phyloP scores from a whole-genome alignment of 2,888 invertebrate species.

The Eupelmus urozonus region DNA sequence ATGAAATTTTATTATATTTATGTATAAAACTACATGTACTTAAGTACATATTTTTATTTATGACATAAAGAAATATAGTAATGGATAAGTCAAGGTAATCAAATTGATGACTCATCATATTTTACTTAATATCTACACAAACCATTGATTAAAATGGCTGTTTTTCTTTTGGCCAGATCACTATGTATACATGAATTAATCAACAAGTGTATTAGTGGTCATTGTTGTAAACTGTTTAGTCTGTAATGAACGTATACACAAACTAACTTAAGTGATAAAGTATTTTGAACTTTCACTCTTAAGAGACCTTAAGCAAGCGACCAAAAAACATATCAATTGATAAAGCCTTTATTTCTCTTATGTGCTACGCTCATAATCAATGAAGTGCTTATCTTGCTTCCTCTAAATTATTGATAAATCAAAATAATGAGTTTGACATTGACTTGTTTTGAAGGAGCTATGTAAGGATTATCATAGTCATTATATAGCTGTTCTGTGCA shows the following conservation, averaged over 20 bases:
- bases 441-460: slow-evolving; percentile 43
- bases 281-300: not conserved
- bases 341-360: slow-evolving; percentile 19
- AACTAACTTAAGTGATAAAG: not conserved
- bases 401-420: slow-evolving; percentile 56
- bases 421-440: slow-evolving; percentile 56
- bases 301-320: not conserved
- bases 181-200: too few relatives aligned
- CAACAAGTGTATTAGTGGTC: not conserved
- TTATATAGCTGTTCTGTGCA: slow-evolving; percentile 39
- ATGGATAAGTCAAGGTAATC: not conserved
- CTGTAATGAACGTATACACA: slow-evolving; percentile 5
- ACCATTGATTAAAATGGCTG: too few relatives aligned
- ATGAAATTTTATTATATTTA: not conserved
- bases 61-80: too few relatives aligned
- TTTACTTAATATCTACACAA: not conserved
- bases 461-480: slow-evolving; percentile 57
- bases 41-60: too few relatives aligned
- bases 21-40: slow-evolving; percentile 9
- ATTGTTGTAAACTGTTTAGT: not conserved
- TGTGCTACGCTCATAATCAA: slow-evolving; percentile 45
- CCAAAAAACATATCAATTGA: slow-evolving; percentile 8
- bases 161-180: too few relatives aligned
- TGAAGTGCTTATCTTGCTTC: slow-evolving; percentile 45
- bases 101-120: slow-evolving; percentile 1